Percentiles rank a stretch among this genome's conserved stretches.
Conservation (phyloP, 2,888 invertebrate genomes). For the Nowickia ferox region DNA sequence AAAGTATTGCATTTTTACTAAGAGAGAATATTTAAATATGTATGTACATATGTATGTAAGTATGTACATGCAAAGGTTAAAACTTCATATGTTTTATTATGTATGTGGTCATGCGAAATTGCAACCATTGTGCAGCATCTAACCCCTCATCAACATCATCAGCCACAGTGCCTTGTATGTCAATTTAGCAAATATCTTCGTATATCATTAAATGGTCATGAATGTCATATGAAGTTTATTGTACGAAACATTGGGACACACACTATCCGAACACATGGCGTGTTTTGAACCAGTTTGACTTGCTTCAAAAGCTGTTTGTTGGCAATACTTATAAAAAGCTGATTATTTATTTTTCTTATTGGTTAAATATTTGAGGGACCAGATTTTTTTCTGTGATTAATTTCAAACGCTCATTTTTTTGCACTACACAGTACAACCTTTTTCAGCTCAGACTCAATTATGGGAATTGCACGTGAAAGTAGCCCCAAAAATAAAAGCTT, state of each 20-base stretch:
- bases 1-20: conserved; percentile 59
- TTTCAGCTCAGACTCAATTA: too few species aligned
- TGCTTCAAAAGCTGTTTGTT: conserved; percentile 53
- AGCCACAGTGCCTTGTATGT: conserved; percentile 55
- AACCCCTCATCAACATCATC: conserved; percentile 55
- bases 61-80: conserved; percentile 2
- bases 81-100: conserved; percentile 13
- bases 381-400: conserved; percentile 1
- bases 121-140: conserved; percentile 42
- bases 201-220: conserved; percentile 70
- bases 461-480: too few species aligned
- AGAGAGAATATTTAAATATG: conserved; percentile 11
- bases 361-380: conserved; percentile 23
- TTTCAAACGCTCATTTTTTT: not conserved
- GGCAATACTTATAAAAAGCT: conserved; percentile 44
- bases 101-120: conserved; percentile 48
- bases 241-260: conserved; percentile 1
- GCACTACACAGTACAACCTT: too few species aligned
- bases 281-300: conserved; percentile 66
- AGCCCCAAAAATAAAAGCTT: too few species aligned
- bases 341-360: conserved; percentile 36
- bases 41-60: not conserved
- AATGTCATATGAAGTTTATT: conserved; percentile 65
- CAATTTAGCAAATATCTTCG: conserved; percentile 63
- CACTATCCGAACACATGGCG: conserved; percentile 40